Evolutionary conservation across 2,888 invertebrate species (phyloP).

Genomic region (Limenitis camilla): DNA sequence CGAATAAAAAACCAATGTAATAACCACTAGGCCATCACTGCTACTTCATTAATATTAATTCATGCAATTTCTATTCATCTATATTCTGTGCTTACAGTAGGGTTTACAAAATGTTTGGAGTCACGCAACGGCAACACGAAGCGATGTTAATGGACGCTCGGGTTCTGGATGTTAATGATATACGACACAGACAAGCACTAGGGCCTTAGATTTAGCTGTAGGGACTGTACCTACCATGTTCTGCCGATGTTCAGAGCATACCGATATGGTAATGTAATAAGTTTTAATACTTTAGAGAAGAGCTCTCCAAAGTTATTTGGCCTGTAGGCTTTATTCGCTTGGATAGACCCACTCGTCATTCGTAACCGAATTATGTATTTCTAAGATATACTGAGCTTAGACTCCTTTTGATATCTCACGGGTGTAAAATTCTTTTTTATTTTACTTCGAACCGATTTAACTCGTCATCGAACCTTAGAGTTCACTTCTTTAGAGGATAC

Average conservation of each 20-base stretch:
- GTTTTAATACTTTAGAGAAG: background rate
- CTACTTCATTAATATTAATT: background rate
- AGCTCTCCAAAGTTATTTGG: too few relatives aligned
- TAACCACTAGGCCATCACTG: too few relatives aligned
- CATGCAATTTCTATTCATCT: background rate
- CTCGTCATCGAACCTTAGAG: too few relatives aligned
- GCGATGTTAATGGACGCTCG: constrained; percentile 22
- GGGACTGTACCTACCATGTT: background rate
- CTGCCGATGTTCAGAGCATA: background rate
- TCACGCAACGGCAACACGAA: constrained; percentile 50
- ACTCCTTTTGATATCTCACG: too few relatives aligned
- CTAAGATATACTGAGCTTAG: too few relatives aligned
- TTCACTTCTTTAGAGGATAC: too few relatives aligned
- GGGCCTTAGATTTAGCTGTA: background rate
- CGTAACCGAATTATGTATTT: too few relatives aligned
- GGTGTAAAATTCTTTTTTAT: too few relatives aligned
- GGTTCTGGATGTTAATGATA: constrained; percentile 28
- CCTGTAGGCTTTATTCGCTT: too few relatives aligned
- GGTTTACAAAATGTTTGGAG: constrained; percentile 58
- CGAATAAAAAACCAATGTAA: too few relatives aligned
- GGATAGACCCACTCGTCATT: too few relatives aligned
- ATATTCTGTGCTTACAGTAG: constrained; percentile 15
- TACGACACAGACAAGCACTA: constrained; percentile 18
- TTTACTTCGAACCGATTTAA: too few relatives aligned
- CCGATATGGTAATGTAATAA: constrained; percentile 7